phyloP scores from a whole-genome alignment of 2,113 vertebrate species.

The Campylorhamphus procurvoides region DNA sequence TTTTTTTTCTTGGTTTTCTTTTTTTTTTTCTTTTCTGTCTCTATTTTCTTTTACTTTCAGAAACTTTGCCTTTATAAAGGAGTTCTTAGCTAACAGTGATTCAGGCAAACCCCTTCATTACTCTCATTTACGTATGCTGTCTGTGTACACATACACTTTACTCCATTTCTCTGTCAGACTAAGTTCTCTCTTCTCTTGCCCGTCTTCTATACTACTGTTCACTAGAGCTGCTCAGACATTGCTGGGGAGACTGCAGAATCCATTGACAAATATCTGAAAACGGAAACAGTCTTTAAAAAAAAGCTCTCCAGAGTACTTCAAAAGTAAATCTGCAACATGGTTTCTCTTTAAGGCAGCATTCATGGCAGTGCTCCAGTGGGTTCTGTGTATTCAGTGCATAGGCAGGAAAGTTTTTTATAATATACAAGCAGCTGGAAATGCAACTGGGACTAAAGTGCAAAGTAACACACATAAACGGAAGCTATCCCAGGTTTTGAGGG shows the following conservation, averaged over 20 bases:
- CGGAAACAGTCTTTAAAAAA: not conserved
- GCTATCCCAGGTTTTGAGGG: not conserved
- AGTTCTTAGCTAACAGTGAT: not conserved
- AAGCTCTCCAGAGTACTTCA: not conserved
- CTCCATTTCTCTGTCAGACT: not conserved
- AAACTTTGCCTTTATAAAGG: not conserved
- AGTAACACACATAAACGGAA: not conserved
- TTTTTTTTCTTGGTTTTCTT: not conserved
- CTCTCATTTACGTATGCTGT: not conserved
- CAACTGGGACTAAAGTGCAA: not conserved
- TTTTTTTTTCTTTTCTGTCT: rapidly evolving
- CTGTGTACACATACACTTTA: not conserved
- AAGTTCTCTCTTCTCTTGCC: not conserved
- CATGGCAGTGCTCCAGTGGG: rapidly evolving
- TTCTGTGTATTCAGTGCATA: not conserved
- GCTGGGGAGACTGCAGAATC: not conserved
- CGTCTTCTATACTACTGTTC: not conserved
- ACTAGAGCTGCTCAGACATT: not conserved
- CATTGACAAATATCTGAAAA: not conserved
- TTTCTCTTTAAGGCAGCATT: not conserved
- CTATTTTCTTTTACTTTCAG: not conserved
- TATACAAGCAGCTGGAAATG: not conserved
- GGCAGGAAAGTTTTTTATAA: not conserved
- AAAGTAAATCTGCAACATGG: not conserved
- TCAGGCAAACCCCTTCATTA: not conserved